Percentiles rank a stretch among this genome's conserved stretches.
Conservation (phyloP, 2,797 vertebrate species). For the Cirrhinus mrigala region DNA sequence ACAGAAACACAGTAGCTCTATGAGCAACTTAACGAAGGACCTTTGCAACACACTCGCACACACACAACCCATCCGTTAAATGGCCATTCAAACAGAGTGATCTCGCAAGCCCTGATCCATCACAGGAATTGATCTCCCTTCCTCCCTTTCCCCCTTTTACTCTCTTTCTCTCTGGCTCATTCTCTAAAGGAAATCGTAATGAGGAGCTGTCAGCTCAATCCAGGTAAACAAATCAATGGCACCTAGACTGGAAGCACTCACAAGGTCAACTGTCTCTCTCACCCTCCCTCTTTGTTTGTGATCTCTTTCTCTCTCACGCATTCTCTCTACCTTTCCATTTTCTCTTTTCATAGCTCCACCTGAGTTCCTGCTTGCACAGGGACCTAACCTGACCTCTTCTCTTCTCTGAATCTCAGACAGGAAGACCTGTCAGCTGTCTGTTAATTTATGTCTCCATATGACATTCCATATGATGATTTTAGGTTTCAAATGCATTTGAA, state of each 20-base stretch:
- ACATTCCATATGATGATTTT: conserved; percentile 11
- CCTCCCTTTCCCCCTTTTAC: conserved; percentile 63
- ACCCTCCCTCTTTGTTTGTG: conserved; percentile 21
- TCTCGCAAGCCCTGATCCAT: conserved; percentile 41
- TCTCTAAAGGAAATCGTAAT: conserved; percentile 79
- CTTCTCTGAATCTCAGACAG: background rate
- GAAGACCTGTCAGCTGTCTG: background rate
- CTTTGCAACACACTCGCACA: background rate
- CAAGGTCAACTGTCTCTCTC: conserved; percentile 55
- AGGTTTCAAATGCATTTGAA: background rate
- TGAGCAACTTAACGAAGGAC: background rate
- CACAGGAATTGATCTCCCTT: conserved; percentile 47
- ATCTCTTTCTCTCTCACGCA: conserved; percentile 43
- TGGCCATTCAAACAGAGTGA: conserved; percentile 41
- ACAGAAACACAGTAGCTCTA: background rate
- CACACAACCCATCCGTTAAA: conserved; percentile 40
- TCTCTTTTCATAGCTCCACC: background rate
- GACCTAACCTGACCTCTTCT: conserved; percentile 8
- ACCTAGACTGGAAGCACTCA: conserved; percentile 68
- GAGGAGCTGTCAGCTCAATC: conserved; percentile 80
- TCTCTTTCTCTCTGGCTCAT: conserved; percentile 71
- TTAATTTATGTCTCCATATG: conserved; percentile 14
- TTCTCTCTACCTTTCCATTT: background rate
- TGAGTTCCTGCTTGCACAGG: background rate
- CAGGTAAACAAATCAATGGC: conserved; percentile 87